Evolutionary conservation across 2,113 vertebrate genomes (phyloP).

Genomic region (Penelope pileata): DNA sequence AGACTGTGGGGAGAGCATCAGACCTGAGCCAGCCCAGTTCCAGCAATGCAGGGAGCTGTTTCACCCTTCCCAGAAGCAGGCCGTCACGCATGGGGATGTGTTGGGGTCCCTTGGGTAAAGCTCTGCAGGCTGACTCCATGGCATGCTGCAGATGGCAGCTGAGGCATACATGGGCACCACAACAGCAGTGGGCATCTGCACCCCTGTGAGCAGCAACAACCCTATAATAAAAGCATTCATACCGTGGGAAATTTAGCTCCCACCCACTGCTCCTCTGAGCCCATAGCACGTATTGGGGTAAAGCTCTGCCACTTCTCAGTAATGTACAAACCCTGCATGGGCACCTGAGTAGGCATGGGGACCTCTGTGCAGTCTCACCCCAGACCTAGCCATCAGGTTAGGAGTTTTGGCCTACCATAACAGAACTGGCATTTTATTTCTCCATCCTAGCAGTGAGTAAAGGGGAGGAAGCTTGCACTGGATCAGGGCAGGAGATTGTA

Average conservation of each 20-base stretch:
- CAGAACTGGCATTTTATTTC: not conserved
- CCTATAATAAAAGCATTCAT: not conserved
- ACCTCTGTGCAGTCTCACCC: not conserved
- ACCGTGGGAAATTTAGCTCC: not conserved
- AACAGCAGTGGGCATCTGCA: not conserved
- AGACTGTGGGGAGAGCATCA: not conserved
- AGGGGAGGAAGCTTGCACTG: not conserved
- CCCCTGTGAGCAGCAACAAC: not conserved
- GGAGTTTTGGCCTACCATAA: not conserved
- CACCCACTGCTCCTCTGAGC: not conserved
- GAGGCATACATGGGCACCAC: not conserved
- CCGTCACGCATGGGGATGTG: not conserved
- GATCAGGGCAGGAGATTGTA: not conserved
- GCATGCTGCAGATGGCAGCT: fast-evolving
- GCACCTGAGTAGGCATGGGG: not conserved
- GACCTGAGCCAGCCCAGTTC: not conserved
- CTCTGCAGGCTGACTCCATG: not conserved
- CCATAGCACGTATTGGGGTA: not conserved
- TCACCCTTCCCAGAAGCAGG: not conserved
- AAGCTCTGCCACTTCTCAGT: not conserved
- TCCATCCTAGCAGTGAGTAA: not conserved
- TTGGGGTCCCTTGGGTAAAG: not conserved
- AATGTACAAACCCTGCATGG: not conserved
- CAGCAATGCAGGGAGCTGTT: fast-evolving
- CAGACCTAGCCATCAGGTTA: not conserved